Percentiles rank a stretch among this genome's conserved stretches.
These are phyloP conservation scores for Sminthurides aquaticus DNA, from an alignment of 2,888 invertebrate genomes.

Conservation along the genomic window DNA sequence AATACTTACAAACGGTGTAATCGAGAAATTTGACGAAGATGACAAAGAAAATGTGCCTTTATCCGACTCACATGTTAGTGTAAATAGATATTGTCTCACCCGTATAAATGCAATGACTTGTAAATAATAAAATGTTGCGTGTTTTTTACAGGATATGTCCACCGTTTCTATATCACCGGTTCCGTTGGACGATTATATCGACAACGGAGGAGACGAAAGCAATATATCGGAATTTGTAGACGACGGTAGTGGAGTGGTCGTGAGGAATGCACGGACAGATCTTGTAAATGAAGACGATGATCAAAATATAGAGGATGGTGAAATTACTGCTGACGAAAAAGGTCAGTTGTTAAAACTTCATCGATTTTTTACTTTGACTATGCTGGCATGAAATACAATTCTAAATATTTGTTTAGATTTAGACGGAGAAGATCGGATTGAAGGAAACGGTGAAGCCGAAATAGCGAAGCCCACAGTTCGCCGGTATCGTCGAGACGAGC, in stretches of 20 bases:
- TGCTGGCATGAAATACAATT: not conserved
- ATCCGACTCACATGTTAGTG: constrained; percentile 15
- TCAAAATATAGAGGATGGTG: constrained; percentile 26
- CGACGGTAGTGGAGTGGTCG: not conserved
- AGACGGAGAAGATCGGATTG: constrained; percentile 20
- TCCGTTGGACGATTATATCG: constrained; percentile 36
- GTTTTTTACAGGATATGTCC: constrained; percentile 33
- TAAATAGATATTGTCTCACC: too few relatives aligned
- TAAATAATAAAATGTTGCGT: constrained; percentile 1
- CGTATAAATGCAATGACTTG: not conserved
- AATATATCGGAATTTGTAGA: not conserved
- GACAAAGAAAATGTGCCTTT: constrained; percentile 18
- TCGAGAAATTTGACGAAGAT: constrained; percentile 12
- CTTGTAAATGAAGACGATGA: constrained; percentile 25
- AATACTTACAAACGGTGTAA: constrained; percentile 3
- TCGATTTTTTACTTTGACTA: not conserved
- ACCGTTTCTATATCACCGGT: constrained; percentile 39
- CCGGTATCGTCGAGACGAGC: constrained; percentile 18
- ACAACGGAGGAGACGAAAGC: constrained; percentile 3
- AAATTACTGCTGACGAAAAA: constrained; percentile 23
- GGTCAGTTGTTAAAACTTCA: not conserved
- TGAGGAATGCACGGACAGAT: constrained; percentile 6
- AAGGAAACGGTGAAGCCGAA: constrained; percentile 29
- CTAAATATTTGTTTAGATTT: not conserved
- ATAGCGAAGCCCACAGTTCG: constrained; percentile 11